Conservation (phyloP, 1,140 invertebrate genomes). For the Drosophila arawakana region DNA sequence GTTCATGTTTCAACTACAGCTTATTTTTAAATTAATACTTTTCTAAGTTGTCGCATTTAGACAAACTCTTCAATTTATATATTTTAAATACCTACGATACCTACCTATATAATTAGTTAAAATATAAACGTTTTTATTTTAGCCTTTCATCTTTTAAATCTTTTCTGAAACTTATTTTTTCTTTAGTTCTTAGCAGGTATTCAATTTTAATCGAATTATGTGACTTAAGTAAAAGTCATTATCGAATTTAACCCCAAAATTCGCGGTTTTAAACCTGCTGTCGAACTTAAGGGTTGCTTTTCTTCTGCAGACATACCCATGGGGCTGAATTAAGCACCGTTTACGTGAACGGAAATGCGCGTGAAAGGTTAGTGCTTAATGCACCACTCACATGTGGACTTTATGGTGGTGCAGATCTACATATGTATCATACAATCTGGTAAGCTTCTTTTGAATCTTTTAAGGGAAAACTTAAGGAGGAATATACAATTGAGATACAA, state of each 20-base stretch:
- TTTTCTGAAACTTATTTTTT: neutral
- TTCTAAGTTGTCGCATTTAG: too few relatives aligned
- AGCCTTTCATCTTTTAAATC: too few relatives aligned
- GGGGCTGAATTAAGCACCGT: slow-evolving; percentile 5
- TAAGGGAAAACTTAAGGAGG: neutral
- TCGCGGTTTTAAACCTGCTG: slow-evolving; percentile 1
- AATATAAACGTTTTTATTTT: too few relatives aligned
- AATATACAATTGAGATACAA: too few relatives aligned
- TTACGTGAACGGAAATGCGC: slow-evolving; percentile 24
- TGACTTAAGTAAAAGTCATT: slow-evolving; percentile 4
- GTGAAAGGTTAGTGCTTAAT: slow-evolving; percentile 23
- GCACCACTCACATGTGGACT: neutral
- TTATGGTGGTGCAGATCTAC: neutral
- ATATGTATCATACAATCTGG: slow-evolving; percentile 4
- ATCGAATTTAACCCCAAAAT: slow-evolving; percentile 18
- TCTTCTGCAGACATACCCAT: slow-evolving; percentile 1
- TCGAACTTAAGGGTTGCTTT: slow-evolving; percentile 21
- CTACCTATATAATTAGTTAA: too few relatives aligned
- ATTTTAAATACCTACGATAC: too few relatives aligned
- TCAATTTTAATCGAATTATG: slow-evolving; percentile 15
- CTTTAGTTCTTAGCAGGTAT: slow-evolving; percentile 7
- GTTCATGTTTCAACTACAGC: too few relatives aligned
- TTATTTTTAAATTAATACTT: too few relatives aligned
- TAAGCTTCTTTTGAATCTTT: slow-evolving; percentile 3
- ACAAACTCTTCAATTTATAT: too few relatives aligned